Evolutionary conservation across 2,113 vertebrate genomes (phyloP).

Genomic region (Oncorhynchus masou): DNA sequence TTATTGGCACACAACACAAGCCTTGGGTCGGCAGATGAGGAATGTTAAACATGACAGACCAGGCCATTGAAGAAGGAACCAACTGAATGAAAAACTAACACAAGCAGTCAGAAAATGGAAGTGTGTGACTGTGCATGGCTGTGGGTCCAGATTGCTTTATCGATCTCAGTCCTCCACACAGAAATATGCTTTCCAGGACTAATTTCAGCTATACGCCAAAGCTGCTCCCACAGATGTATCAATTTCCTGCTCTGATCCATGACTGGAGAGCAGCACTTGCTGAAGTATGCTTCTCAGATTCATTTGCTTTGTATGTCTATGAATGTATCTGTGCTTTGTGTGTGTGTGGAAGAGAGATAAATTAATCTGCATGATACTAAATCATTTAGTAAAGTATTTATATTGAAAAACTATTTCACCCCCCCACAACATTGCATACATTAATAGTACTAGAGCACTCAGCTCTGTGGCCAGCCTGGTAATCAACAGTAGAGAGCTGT

Average conservation of each 20-base stretch:
- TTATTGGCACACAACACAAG: not conserved
- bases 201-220: slow-evolving; percentile 38
- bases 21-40: not conserved
- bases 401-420: no score
- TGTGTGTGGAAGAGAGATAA: no score
- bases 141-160: slow-evolving; percentile 66
- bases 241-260: slow-evolving; percentile 21
- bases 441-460: no score
- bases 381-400: no score
- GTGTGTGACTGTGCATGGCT: not conserved
- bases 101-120: not conserved
- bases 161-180: slow-evolving; percentile 46
- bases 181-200: slow-evolving; percentile 54
- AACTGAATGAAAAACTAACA: not conserved
- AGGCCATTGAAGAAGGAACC: not conserved
- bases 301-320: slow-evolving; percentile 21
- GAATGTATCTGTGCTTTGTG: not conserved
- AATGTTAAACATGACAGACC: not conserved
- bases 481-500: no score
- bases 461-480: no score
- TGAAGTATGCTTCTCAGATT: slow-evolving; percentile 30
- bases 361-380: no score
- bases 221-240: slow-evolving; percentile 31
- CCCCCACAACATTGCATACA: no score
- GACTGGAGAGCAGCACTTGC: not conserved